phyloP scores from a whole-genome alignment of 2,113 vertebrate genomes.

The Morone saxatilis region DNA sequence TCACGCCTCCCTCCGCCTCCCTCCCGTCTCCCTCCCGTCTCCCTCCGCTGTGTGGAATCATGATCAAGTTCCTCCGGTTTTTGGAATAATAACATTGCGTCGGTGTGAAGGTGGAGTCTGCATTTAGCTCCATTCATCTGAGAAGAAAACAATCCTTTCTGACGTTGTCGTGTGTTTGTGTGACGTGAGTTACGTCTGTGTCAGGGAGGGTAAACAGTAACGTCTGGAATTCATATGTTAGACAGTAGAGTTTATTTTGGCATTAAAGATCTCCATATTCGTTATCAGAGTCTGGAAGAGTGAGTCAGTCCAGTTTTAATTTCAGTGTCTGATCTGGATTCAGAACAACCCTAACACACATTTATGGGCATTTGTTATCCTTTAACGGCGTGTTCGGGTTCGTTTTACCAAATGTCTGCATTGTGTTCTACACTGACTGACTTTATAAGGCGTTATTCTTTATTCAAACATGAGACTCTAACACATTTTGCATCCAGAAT shows the following conservation, averaged over 20 bases:
- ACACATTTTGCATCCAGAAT: not conserved
- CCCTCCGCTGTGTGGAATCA: not conserved
- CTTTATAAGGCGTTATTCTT: no score
- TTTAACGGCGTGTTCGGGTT: no score
- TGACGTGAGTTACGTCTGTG: not conserved
- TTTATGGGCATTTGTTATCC: no score
- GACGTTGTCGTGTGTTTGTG: not conserved
- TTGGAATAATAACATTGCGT: not conserved
- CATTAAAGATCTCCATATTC: not conserved
- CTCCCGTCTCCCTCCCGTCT: not conserved
- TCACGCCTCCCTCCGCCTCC: not conserved
- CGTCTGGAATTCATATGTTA: not conserved
- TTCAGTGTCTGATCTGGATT: no score
- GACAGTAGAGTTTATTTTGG: not conserved
- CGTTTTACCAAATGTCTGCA: no score
- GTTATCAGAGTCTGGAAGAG: not conserved
- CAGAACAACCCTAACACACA: no score
- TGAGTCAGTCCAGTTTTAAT: not conserved
- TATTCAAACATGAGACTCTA: no score
- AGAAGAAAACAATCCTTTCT: not conserved
- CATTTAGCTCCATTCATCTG: not conserved
- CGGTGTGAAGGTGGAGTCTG: not conserved
- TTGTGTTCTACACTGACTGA: not conserved
- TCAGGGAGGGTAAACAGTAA: not conserved
- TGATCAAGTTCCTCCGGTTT: conserved; percentile 68